Base-by-base conservation (phyloP, 2,797 vertebrate genomes). In the Sorex maritimensis region DNA sequence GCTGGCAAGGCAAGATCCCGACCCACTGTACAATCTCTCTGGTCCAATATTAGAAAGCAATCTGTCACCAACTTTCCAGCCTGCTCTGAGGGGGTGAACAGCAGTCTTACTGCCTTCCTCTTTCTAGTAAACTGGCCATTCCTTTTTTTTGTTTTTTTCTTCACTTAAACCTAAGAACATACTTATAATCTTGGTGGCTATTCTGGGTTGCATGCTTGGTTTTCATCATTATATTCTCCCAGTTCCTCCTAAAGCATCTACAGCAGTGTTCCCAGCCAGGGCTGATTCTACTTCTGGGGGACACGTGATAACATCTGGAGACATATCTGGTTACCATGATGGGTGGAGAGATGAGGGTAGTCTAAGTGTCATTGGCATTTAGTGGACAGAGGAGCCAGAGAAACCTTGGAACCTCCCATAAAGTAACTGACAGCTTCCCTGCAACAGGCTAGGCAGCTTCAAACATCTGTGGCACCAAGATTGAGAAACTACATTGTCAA, bases 241-340 rank as follows among this genome's bases (percentile, higher is more conserved):
- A 88, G 9, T 68, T 84, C 77, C 30, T 90, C 52, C 72, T 52
- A 61, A 86, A 92, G 58, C 88, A 12, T 88, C 65, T 71, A 79
- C 28, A 92, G 61, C 38, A 79, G 46, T 58, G n/a, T 71, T 73
- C n/a, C 77, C 55, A 68, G 82, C 28, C 11, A 6, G 19, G 52
- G n/a, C 38, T 81, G 28, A 84, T 9, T 68, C 15, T 89, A 55
- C 28, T n/a, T 71, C n/a, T 10, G 61, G 30, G 68, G 10, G 28
- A 46, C 38, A 86, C 17, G 3, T 81, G 46, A n/a, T 23, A 85
- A 69, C 28, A 55, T 44, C 81, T 82, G 9, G 19, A 79, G 68
- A 83, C n/a, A 89, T 34, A 83, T 69, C 61, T 75, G 77, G 24
- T 44, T 79, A 34, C 30, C 52, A 77, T 41, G 83, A 49, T 12